Evolutionary conservation across 2,113 vertebrate genomes (phyloP), one percentile per base, ranked within the genome.

Genomic region (Crocuta crocuta): DNA sequence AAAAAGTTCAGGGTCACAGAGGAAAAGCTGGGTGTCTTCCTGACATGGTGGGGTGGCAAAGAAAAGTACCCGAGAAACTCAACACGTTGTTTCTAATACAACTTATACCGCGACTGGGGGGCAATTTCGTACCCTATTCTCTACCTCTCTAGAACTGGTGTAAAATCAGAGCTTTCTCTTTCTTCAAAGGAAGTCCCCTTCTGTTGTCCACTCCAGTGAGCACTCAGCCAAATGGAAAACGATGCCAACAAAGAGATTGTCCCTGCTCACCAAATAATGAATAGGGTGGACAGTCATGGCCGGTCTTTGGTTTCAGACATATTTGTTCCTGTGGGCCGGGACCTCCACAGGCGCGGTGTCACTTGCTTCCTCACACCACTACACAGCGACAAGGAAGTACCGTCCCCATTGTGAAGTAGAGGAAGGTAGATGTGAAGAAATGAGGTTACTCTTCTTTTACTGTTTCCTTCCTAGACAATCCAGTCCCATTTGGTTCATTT

Each of bases 351-450:
- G 35, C 31, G 82, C 19, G 65, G 13, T 53, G 78, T 73, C 82
- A 70, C 63, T 71, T n/a, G 7, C 66, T 95, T 93, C 43, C 23
- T 74, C 39, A 79, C 23, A 63, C 35, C 48, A 33, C 66, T 43
- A 21, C 43, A 58, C 65, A 86, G 86, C 35, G 39, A 80, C 48
- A 23, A 78, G 35, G 81, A 98, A 83, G 48, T 45, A 93, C 58
- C 63, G 24, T 70, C 78, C 90, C 91, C 63, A 80, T 94, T 97
- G 68, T 83, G 80, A 78, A 90, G 43, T 23, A 70, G 45, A 91
- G 79, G 93, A 93, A 84, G 71, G 55, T 53, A 83, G 81, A 86
- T 73, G 9, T 85, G n/a, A 95, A 89, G 92, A 92, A 61, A 87
- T 63, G 50, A 80, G 83, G 74, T 87, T 31, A 48, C 53, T 91